Evolutionary conservation across 2,113 vertebrate species (phyloP), one percentile per base, ranked within the genome.

Genomic region (Oryzias javanicus): DNA sequence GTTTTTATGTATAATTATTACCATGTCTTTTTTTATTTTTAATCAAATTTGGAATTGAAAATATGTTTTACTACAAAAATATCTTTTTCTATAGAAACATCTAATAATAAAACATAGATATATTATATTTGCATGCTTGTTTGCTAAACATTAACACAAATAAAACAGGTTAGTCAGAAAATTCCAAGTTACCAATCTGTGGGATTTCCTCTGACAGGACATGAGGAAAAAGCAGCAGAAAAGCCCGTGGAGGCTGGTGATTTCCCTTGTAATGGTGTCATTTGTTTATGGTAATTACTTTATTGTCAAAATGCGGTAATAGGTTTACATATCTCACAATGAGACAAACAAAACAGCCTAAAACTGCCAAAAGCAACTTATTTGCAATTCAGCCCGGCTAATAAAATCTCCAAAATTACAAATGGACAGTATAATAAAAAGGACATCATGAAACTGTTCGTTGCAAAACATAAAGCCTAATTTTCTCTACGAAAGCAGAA

Each of bases 221-320:
- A 10, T 10, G 49, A 54, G 29, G 49, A 44, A 20, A 49, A 53
- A 6, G 29, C 49, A 52, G 62, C 51, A 42, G 49, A 54, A n/a
- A 35, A 67, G 7, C 42, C 55, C 57, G 55, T 3, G 18, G 60
- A 71, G 63, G 60, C 62, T 22, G 61, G 70, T 60, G 57, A 16
- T 76, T 72, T 40, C 44, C 35, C 54, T 8, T 5, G 45, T 76
- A 74, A 83, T 69, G 56, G 61, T 67, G 46, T 73, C 64, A 81
- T 83, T 83, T 86, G 72, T 88, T 86, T 59, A 70, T 53, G 72
- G 50, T 82, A 83, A 86, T 83, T 63, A 81, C 69, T 72, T 72
- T 60, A 74, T 76, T 82, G 81, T 84, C 75, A 70, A 52, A 71
- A 60, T 59, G 64, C 52, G 68, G 54, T 52, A 3, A 47, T n/a